These are phyloP conservation scores for Pherbina coryleti DNA, from an alignment of 2,888 invertebrate species.

Conservation along the genomic window DNA sequence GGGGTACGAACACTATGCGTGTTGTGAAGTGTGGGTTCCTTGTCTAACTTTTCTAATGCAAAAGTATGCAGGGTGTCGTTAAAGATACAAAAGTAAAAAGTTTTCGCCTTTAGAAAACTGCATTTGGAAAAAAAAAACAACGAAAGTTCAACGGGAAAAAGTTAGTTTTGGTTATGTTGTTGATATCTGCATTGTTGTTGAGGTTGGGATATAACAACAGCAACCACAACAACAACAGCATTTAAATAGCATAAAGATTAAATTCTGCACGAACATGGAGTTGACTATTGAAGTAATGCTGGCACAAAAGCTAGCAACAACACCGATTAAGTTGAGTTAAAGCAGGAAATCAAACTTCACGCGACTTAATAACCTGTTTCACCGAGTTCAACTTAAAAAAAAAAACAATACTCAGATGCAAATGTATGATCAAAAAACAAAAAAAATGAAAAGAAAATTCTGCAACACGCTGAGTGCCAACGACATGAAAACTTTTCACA, in stretches of 20 bases:
- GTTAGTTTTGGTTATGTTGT: conserved; percentile 9
- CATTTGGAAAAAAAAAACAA: conserved; percentile 1
- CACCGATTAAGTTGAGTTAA: neutral
- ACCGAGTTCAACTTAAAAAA: too few species aligned
- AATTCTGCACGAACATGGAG: neutral
- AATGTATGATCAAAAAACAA: neutral
- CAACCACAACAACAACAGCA: neutral
- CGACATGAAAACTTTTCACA: conserved; percentile 23
- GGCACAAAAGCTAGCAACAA: neutral
- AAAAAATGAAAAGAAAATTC: neutral
- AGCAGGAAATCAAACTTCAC: too few species aligned
- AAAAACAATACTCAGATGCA: neutral
- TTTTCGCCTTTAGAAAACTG: conserved; percentile 10
- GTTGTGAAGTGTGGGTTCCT: neutral
- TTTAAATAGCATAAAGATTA: neutral
- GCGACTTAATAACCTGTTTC: neutral
- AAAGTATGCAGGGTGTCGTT: conserved; percentile 20
- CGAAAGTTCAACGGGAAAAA: conserved; percentile 7
- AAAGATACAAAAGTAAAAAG: conserved; percentile 16
- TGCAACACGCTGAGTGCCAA: neutral
- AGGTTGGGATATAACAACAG: neutral
- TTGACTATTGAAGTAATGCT: too few species aligned
- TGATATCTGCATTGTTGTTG: conserved; percentile 6
- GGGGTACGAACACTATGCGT: neutral
- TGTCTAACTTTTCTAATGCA: neutral